Conservation (phyloP, 2,888 invertebrate genomes). For the Pachydiplax longipennis region DNA sequence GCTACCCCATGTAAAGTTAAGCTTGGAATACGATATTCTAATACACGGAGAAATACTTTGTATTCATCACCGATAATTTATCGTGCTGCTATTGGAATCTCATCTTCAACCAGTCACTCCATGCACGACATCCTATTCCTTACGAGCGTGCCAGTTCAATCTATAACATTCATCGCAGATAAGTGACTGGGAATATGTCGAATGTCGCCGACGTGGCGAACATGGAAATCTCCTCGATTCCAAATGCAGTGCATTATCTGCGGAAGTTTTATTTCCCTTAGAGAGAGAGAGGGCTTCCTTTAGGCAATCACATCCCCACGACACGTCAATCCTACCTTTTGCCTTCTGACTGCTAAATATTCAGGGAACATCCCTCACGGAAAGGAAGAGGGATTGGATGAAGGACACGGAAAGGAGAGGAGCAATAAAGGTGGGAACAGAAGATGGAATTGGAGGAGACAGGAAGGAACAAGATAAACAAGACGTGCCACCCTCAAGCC, state of each 20-base stretch:
- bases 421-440: neutral
- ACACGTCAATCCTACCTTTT: neutral
- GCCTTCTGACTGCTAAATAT: neutral
- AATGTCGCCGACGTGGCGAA: too few relatives aligned
- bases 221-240: neutral
- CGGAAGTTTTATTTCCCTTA: neutral
- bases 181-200: too few relatives aligned
- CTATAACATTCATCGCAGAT: too few relatives aligned
- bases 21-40: too few relatives aligned
- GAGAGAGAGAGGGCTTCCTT: too few relatives aligned
- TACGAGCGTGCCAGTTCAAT: too few relatives aligned
- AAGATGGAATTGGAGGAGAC: neutral
- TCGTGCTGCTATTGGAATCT: too few relatives aligned
- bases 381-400: neutral
- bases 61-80: too few relatives aligned
- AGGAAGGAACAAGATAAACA: neutral
- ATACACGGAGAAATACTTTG: too few relatives aligned
- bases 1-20: too few relatives aligned
- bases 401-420: neutral
- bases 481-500: neutral
- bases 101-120: too few relatives aligned
- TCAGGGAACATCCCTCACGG: neutral
- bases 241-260: neutral
- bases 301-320: neutral
- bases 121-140: too few relatives aligned